These are phyloP conservation scores for Sus scrofa DNA, from an alignment of 2,113 vertebrate genomes.

Conservation along the genomic window DNA sequence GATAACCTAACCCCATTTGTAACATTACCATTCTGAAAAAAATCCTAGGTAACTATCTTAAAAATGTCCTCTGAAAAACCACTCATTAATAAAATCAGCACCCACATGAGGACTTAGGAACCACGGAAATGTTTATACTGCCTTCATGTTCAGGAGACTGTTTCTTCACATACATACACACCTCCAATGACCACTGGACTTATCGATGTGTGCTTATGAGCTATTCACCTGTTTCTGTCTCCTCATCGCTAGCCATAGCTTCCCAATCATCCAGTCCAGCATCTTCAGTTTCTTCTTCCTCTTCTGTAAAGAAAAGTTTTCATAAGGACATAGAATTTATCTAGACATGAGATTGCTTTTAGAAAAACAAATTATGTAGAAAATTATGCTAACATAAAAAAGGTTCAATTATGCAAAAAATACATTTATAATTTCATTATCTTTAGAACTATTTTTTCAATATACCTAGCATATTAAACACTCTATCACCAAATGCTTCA, in stretches of 20 bases:
- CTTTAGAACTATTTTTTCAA: constrained; percentile 40
- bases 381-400: constrained; percentile 32
- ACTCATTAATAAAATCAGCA: constrained; percentile 9
- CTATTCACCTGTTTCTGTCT: constrained; percentile 89
- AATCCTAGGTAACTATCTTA: neutral
- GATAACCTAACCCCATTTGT: neutral
- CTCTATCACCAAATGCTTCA: constrained; percentile 16
- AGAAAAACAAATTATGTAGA: neutral
- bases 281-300: constrained; percentile 89
- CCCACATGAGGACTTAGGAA: neutral
- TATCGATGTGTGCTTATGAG: neutral
- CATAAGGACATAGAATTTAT: constrained; percentile 19
- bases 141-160: neutral
- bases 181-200: neutral
- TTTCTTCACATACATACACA: neutral
- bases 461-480: neutral
- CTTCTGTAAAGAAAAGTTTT: constrained; percentile 84
- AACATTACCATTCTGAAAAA: neutral
- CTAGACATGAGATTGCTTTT: neutral
- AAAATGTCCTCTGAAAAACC: neutral
- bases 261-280: constrained; percentile 97
- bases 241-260: constrained; percentile 97
- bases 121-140: neutral
- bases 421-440: neutral
- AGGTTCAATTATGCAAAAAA: neutral